A percentile compares a stretch with the other conserved stretches of the same genome.
Conservation (phyloP, 2,113 vertebrate species). For the Podilymbus podiceps region DNA sequence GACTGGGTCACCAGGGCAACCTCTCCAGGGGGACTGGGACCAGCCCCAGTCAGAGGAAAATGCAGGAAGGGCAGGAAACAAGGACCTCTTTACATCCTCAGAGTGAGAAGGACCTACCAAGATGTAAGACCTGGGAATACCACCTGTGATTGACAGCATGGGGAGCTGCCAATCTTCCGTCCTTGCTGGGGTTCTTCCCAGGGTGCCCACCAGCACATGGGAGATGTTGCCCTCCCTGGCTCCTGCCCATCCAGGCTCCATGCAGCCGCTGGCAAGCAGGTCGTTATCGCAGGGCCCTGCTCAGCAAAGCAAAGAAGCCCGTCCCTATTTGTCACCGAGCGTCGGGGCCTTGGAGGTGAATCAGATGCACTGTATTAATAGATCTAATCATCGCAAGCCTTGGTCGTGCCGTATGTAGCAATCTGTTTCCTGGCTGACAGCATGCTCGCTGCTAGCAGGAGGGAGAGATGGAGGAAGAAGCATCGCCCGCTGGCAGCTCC, state of each 20-base stretch:
- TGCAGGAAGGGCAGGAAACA: neutral
- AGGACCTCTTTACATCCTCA: neutral
- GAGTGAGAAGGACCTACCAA: neutral
- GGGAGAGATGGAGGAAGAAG: neutral
- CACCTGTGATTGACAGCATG: neutral
- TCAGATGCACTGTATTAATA: conserved; percentile 39
- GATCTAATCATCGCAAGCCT: conserved; percentile 54
- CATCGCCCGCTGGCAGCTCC: fast-evolving
- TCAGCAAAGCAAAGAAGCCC: neutral
- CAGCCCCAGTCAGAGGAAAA: neutral
- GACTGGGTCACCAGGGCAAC: neutral
- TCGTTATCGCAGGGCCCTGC: fast-evolving
- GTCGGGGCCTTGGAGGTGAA: conserved; percentile 23
- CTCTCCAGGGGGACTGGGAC: neutral
- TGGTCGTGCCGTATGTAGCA: conserved; percentile 15
- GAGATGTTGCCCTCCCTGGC: too few species aligned
- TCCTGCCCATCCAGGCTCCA: fast-evolving
- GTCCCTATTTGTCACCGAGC: neutral
- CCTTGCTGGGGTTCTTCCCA: neutral
- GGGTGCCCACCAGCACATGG: fast-evolving
- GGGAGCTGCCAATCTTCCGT: fast-evolving
- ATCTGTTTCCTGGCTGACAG: conserved; percentile 55
- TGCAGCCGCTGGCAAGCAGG: neutral
- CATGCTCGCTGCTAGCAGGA: neutral
- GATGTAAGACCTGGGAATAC: neutral